Conservation (phyloP, 2,113 vertebrate genomes). For the Otus sunia region DNA sequence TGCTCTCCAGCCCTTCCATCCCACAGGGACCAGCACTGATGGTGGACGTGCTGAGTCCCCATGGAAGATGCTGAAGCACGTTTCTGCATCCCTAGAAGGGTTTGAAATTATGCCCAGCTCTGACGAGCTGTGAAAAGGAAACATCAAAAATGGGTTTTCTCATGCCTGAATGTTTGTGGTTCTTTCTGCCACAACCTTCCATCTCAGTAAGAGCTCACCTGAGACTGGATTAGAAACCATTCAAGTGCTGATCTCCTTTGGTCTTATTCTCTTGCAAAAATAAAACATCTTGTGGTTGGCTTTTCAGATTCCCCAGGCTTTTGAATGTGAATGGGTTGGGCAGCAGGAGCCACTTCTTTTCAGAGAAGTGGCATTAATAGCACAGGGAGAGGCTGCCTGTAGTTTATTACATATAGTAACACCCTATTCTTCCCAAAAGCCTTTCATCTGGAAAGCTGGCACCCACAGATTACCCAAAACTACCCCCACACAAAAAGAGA, state of each 20-base stretch:
- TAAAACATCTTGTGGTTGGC: not conserved
- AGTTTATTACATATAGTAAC: not conserved
- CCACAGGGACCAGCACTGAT: rapidly evolving
- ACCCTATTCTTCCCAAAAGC: not conserved
- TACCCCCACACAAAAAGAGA: not conserved
- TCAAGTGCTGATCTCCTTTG: not conserved
- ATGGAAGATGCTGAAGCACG: rapidly evolving
- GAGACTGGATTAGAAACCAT: not conserved
- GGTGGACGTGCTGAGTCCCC: not conserved
- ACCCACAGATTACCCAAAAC: not conserved
- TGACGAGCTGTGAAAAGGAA: not conserved
- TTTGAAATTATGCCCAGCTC: not conserved
- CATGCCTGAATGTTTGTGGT: not conserved
- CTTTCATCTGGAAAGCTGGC: not conserved
- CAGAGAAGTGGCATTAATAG: not conserved
- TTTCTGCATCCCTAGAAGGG: not conserved
- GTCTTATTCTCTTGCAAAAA: not conserved
- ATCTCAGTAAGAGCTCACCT: not conserved
- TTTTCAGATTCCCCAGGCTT: not conserved
- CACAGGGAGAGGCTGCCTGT: not conserved
- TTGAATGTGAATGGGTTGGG: not conserved
- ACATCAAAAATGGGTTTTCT: not conserved
- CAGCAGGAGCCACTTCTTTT: not conserved
- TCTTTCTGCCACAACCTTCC: not conserved
- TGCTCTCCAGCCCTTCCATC: not conserved